phyloP scores from a whole-genome alignment of 2,888 invertebrate genomes.

The Hecatera dysodea region DNA sequence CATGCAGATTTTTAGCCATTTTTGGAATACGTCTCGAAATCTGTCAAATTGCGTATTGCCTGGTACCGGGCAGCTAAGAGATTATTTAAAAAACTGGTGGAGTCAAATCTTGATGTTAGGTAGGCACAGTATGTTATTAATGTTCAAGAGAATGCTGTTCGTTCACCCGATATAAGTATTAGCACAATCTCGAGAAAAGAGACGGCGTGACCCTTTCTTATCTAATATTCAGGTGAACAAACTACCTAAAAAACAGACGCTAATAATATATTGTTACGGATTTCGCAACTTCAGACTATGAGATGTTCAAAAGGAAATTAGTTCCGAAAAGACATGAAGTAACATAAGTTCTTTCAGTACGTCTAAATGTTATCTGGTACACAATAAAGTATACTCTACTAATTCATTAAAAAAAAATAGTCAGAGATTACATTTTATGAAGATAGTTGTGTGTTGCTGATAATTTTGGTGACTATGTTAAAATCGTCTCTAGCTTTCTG shows the following conservation, averaged over 20 bases:
- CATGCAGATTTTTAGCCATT: not conserved
- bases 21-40: not conserved
- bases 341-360: too few relatives aligned
- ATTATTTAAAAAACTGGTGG: not conserved
- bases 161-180: not conserved
- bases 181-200: not conserved
- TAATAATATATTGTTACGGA: not conserved
- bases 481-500: too few relatives aligned
- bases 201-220: not conserved
- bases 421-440: not conserved
- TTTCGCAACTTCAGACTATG: not conserved
- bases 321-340: not conserved
- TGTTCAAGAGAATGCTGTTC: not conserved
- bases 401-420: too few relatives aligned
- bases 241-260: conserved; percentile 6
- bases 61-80: too few relatives aligned
- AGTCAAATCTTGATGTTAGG: not conserved
- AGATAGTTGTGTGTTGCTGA: not conserved
- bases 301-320: not conserved
- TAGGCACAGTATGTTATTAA: not conserved
- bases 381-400: too few relatives aligned
- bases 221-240: conserved; percentile 20
- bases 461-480: not conserved
- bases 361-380: too few relatives aligned
- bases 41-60: not conserved